phyloP scores from a whole-genome alignment of 1,140 invertebrate species.

The Zeugodacus cucurbitae region DNA sequence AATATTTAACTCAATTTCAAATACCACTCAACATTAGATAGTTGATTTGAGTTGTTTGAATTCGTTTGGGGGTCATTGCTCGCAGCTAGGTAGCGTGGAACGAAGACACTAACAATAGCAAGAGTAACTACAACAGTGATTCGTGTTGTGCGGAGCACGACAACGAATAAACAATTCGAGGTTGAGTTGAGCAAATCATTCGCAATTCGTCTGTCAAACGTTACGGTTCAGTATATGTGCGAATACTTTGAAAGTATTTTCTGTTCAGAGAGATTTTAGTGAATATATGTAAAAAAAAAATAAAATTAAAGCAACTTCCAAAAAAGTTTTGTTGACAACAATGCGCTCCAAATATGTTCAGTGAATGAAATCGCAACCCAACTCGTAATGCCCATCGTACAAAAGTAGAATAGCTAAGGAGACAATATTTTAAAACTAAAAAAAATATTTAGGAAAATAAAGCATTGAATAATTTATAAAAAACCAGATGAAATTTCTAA shows the following conservation, averaged over 20 bases:
- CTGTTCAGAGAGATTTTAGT: constrained; percentile 30
- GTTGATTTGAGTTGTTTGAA: neutral
- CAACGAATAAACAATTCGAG: constrained; percentile 42
- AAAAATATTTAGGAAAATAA: constrained; percentile 42
- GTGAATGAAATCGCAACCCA: constrained; percentile 19
- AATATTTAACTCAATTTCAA: neutral
- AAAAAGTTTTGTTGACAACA: constrained; percentile 7
- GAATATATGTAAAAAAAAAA: constrained; percentile 47
- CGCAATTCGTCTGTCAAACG: constrained; percentile 65
- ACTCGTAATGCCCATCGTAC: constrained; percentile 23
- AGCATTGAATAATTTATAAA: constrained; percentile 24
- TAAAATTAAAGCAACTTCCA: constrained; percentile 41
- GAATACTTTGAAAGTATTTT: neutral
- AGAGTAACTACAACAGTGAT: neutral
- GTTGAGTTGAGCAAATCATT: constrained; percentile 54
- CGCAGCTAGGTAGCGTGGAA: constrained; percentile 2
- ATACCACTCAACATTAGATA: neutral
- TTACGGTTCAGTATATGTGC: constrained; percentile 56
- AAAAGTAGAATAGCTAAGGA: constrained; percentile 5
- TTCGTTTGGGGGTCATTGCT: constrained; percentile 20
- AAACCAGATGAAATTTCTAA: neutral
- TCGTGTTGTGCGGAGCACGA: neutral
- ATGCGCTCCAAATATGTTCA: constrained; percentile 48
- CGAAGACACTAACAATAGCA: constrained; percentile 14
- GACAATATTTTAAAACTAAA: constrained; percentile 38